phyloP scores from a whole-genome alignment of 2,797 vertebrate species.

The Emydoidea blandingii region DNA sequence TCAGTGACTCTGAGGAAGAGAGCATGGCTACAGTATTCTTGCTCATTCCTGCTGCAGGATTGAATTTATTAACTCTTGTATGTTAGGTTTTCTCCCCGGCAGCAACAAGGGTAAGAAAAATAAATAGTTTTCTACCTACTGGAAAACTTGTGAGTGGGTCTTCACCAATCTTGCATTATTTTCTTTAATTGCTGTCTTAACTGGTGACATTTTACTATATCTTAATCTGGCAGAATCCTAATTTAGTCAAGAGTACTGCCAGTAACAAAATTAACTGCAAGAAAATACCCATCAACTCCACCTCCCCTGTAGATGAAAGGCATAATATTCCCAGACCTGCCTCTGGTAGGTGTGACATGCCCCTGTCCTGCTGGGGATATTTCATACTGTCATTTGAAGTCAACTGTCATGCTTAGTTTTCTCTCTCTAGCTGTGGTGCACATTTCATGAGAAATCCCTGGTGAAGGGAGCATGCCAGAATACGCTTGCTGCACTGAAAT shows the following conservation, averaged over 20 bases:
- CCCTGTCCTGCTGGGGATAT: not conserved
- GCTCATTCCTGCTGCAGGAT: slow-evolving; percentile 33
- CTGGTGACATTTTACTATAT: not conserved
- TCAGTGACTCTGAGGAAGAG: slow-evolving; percentile 57
- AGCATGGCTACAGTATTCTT: slow-evolving; percentile 39
- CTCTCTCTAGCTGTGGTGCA: slow-evolving; percentile 83
- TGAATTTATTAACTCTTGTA: slow-evolving; percentile 39
- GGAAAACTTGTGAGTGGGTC: not conserved
- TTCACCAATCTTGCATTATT: slow-evolving; percentile 2
- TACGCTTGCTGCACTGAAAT: slow-evolving; percentile 79
- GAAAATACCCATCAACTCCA: not conserved
- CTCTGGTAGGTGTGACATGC: fast-evolving
- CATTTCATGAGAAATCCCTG: slow-evolving; percentile 81
- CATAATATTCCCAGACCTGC: fast-evolving
- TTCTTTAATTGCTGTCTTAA: not conserved
- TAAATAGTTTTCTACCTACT: slow-evolving; percentile 71
- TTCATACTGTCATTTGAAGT: not conserved
- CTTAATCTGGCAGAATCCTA: not conserved
- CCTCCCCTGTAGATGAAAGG: not conserved
- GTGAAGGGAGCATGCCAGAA: slow-evolving; percentile 85
- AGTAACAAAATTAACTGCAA: not conserved
- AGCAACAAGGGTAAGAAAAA: slow-evolving; percentile 73
- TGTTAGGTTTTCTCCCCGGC: slow-evolving; percentile 60
- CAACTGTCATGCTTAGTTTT: not conserved
- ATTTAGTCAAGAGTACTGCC: fast-evolving